Evolutionary conservation across 2,797 vertebrate species (phyloP), one percentile per base, ranked within the genome.

Genomic region (Notoglanidium macrostoma): DNA sequence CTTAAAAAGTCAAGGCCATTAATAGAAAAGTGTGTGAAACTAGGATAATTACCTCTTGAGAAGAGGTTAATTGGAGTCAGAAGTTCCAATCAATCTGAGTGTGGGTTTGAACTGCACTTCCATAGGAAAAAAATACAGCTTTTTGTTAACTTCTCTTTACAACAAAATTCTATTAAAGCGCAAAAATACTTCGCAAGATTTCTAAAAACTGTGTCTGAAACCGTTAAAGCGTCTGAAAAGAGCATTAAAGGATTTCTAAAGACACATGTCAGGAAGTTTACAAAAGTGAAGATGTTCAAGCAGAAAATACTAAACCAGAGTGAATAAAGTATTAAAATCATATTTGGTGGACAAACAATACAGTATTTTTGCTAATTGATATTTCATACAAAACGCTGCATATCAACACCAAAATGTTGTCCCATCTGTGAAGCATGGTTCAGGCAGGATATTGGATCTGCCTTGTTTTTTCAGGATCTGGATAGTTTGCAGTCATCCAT

Each of bases 61-160:
- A 74, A 49, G 57, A 85, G 84, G 84, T 85, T 85, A 85, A 76
- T 85, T 85, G 55, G 54, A 76, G 85, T 80, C 61, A 80, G 76
- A 67, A 82, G 44, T 65, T 54, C 80, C 46, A 83, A 12, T 67
- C 80, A 83, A 15, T 83, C 3, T 65, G n/a, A 54, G n/a, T 46
- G 78, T 80, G 78, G 29, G 84, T 59, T 74, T 63, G 35, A 26
- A 44, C 44, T 63, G 26, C 1, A 23, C 32, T 59, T 32, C 32
- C 65, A 26, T 26, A 44, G 21, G 65, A 15, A 9, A 32, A 21
- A 59, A 59, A 29, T 0, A 3, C 8, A 72, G 61, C 55, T 61
- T 61, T 63, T 14, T 29, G 51, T 9, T 73, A 83, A 29, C 65
- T 54, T 29, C 19, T 49, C 19, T 54, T 68, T 68, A 26, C 19